Percentiles rank a stretch among this genome's conserved stretches.
Conservation (phyloP, 2,797 vertebrate genomes). For the Phalloptychus januarius region DNA sequence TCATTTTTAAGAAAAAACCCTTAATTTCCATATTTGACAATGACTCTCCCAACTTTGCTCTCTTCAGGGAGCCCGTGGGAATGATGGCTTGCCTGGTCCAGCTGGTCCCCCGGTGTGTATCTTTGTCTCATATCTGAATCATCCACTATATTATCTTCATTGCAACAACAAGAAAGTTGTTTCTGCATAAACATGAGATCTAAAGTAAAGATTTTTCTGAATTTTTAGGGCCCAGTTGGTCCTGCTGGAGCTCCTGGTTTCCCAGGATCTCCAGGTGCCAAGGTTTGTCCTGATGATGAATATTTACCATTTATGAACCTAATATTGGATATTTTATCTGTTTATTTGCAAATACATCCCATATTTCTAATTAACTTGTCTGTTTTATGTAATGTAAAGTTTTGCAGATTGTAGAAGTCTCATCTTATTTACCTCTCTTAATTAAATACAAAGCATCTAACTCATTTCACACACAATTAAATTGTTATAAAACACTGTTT, state of each 20-base stretch:
- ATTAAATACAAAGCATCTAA: not conserved
- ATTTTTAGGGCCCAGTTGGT: conserved; percentile 90
- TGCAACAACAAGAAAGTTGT: not conserved
- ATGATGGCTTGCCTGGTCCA: conserved; percentile 93
- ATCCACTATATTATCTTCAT: conserved; percentile 2
- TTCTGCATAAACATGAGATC: not conserved
- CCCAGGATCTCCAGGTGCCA: conserved; percentile 94
- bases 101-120: conserved; percentile 93
- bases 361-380: not conserved
- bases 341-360: not conserved
- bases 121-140: not conserved
- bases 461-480: not conserved
- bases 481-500: conserved; percentile 5
- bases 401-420: conserved; percentile 1
- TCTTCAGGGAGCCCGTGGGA: conserved; percentile 93
- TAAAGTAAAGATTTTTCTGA: conserved; percentile 31
- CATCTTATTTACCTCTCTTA: not conserved
- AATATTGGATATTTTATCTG: not conserved
- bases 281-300: conserved; percentile 79
- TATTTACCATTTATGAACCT: not conserved
- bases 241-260: conserved; percentile 94
- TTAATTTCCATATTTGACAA: not conserved
- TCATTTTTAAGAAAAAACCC: not conserved
- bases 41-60: conserved; percentile 28
- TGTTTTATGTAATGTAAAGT: not conserved